Conservation (phyloP, 2,888 invertebrate species). For the Metellina segmentata region DNA sequence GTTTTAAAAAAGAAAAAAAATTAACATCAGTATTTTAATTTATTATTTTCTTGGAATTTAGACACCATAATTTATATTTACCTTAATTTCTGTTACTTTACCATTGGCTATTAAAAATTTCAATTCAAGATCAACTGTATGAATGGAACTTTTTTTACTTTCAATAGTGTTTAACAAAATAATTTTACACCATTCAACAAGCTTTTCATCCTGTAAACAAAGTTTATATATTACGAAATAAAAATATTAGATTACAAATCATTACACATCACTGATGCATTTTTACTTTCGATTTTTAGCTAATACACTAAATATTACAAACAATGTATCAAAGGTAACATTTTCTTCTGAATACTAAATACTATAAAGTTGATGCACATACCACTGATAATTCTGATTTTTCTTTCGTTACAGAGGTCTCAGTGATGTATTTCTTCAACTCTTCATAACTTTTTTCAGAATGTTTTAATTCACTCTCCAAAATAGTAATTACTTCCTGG, state of each 20-base stretch:
- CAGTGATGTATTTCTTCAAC: not conserved
- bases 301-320: too few species aligned
- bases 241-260: too few species aligned
- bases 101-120: constrained; percentile 26
- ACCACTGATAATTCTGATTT: constrained; percentile 18
- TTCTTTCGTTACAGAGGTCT: not conserved
- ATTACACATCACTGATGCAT: too few species aligned
- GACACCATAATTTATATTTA: not conserved
- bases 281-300: too few species aligned
- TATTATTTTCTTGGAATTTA: too few species aligned
- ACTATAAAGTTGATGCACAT: not conserved
- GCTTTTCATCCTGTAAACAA: constrained; percentile 38
- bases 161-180: constrained; percentile 3
- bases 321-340: not conserved
- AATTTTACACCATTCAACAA: constrained; percentile 6
- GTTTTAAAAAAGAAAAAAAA: too few species aligned
- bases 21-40: too few species aligned
- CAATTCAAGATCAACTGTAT: constrained; percentile 18
- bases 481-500: not conserved
- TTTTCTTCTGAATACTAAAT: not conserved
- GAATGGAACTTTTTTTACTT: constrained; percentile 1
- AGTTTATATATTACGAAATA: not conserved
- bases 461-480: constrained; percentile 6
- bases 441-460: constrained; percentile 1
- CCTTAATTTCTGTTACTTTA: not conserved